A percentile compares a stretch with the other conserved stretches of the same genome.
phyloP scores from a whole-genome alignment of 2,888 invertebrate species.

The Notodonta ziczac region DNA sequence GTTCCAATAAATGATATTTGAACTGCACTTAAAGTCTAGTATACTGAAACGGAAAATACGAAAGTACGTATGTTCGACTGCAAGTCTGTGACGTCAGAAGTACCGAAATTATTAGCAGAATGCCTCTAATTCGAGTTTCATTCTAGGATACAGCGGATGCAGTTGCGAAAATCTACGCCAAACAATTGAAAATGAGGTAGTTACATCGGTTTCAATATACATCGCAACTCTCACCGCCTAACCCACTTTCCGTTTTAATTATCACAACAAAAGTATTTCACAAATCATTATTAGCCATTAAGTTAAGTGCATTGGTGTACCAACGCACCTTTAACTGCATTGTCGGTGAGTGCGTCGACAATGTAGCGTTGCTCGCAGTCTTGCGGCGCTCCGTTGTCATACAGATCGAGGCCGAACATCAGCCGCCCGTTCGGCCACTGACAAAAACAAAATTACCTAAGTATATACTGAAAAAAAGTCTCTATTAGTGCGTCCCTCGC shows the following conservation, averaged over 20 bases:
- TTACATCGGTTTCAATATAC: background rate
- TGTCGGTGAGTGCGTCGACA: conserved; percentile 72
- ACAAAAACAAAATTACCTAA: conserved; percentile 25
- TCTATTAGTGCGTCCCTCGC: too few relatives aligned
- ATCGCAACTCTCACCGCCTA: background rate
- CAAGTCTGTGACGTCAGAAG: too few relatives aligned
- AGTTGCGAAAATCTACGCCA: background rate
- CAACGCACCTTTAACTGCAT: conserved; percentile 68
- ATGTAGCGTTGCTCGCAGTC: conserved; percentile 68
- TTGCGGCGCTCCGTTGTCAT: conserved; percentile 66
- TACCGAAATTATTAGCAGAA: too few relatives aligned
- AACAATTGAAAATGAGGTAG: background rate
- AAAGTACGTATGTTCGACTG: too few relatives aligned
- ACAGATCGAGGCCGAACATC: conserved; percentile 70
- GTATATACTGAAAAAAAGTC: too few relatives aligned
- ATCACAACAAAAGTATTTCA: conserved; percentile 5
- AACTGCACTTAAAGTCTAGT: too few relatives aligned
- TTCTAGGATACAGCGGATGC: too few relatives aligned
- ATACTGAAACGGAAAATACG: too few relatives aligned
- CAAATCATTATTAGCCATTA: conserved; percentile 12
- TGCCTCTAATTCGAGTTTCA: too few relatives aligned
- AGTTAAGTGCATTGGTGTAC: conserved; percentile 7
- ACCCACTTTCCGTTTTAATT: conserved; percentile 2
- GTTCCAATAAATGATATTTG: too few relatives aligned
- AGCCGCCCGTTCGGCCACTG: conserved; percentile 72